Conservation (phyloP, 1,140 invertebrate genomes). For the Dreissena rostriformis region DNA sequence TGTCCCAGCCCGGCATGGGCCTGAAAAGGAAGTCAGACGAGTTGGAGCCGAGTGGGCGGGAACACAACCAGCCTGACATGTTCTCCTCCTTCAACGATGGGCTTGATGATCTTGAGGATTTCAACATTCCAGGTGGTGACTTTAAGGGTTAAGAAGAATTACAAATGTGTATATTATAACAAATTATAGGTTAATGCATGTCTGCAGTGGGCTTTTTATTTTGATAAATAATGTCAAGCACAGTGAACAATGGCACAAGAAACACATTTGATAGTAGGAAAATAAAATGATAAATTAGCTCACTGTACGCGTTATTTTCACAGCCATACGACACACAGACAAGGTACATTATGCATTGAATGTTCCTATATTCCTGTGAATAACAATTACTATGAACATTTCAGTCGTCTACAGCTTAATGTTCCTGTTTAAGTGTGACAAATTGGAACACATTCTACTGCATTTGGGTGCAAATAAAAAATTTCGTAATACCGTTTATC, state of each 20-base stretch:
- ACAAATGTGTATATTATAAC: neutral
- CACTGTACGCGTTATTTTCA: too few species aligned
- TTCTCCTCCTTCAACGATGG: slow-evolving; percentile 44
- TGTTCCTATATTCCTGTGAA: too few species aligned
- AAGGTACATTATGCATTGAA: too few species aligned
- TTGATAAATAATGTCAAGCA: neutral
- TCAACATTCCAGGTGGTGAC: slow-evolving; percentile 7
- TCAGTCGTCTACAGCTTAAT: neutral
- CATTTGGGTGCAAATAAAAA: too few species aligned
- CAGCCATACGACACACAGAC: too few species aligned
- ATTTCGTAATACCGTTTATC: too few species aligned
- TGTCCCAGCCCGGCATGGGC: neutral
- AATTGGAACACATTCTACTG: too few species aligned
- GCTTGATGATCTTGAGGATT: slow-evolving; percentile 25
- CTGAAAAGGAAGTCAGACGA: slow-evolving; percentile 48
- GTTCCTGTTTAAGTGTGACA: neutral
- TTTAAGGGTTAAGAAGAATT: neutral
- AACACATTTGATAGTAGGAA: too few species aligned
- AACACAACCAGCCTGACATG: slow-evolving; percentile 8
- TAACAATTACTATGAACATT: too few species aligned
- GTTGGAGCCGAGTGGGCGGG: slow-evolving; percentile 4
- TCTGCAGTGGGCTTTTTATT: neutral
- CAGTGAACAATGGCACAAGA: too few species aligned
- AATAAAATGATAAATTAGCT: too few species aligned
- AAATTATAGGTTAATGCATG: neutral